These are phyloP conservation scores for Larimichthys polyactis DNA, from an alignment of 2,113 vertebrate species.

Conservation along the genomic window DNA sequence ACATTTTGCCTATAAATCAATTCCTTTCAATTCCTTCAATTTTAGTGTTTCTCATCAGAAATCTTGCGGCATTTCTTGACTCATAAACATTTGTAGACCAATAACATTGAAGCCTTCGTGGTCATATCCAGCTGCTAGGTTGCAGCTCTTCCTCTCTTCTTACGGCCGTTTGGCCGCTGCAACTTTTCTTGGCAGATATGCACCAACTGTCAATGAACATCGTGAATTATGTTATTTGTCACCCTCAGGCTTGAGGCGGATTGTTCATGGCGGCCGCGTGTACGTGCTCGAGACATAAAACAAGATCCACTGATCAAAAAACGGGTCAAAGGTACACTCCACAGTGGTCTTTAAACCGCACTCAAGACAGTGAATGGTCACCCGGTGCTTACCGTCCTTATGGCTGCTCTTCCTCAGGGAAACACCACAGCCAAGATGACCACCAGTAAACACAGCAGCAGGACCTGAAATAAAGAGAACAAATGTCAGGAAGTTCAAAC, in stretches of 20 bases:
- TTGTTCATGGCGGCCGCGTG: neutral
- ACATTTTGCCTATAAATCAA: neutral
- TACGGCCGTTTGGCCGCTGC: no score
- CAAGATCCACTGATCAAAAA: neutral
- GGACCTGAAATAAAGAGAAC: conserved; percentile 62
- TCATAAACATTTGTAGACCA: neutral
- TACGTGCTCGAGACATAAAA: neutral
- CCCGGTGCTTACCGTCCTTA: conserved; percentile 50
- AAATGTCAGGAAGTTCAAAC: conserved; percentile 6
- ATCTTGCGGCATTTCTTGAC: neutral
- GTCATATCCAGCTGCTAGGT: neutral
- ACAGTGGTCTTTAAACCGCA: no score
- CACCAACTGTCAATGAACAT: neutral
- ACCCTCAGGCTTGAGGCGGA: no score
- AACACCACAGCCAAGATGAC: conserved; percentile 75
- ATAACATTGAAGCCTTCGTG: neutral
- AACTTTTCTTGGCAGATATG: neutral
- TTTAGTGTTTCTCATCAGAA: neutral
- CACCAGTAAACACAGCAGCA: conserved; percentile 76
- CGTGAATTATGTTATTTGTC: neutral
- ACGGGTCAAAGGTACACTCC: no score
- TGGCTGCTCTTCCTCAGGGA: conserved; percentile 49
- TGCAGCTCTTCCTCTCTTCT: neutral
- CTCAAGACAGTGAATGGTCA: neutral
- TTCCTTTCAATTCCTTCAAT: no score